These are phyloP conservation scores for Carassius auratus DNA, from an alignment of 2,113 vertebrate species.

Conservation along the genomic window DNA sequence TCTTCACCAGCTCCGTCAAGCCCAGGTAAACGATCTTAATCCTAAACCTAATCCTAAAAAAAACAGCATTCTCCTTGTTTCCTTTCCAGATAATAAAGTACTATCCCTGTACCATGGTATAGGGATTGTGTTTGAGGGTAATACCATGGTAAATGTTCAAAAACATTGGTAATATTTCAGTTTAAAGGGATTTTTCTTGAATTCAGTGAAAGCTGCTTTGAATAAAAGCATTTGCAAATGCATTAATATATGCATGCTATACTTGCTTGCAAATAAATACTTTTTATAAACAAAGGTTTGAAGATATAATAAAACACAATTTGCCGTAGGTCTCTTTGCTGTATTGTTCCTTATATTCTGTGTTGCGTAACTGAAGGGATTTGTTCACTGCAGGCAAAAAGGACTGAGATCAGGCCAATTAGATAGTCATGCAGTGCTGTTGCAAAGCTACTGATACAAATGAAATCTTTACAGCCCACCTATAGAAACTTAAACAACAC, in stretches of 20 bases:
- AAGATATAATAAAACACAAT: background rate
- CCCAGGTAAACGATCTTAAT: slow-evolving; percentile 63
- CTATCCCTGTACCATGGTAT: background rate
- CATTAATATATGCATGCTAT: background rate
- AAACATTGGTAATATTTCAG: background rate
- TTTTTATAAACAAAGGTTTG: background rate
- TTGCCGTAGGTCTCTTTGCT: background rate
- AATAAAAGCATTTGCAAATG: background rate
- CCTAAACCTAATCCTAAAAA: background rate
- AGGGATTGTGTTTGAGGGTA: background rate
- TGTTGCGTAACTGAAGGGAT: background rate
- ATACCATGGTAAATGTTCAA: background rate
- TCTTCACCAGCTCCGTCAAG: slow-evolving; percentile 68
- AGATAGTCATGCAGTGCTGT: background rate
- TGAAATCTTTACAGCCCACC: background rate
- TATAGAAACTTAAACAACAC: background rate
- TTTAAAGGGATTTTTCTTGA: background rate
- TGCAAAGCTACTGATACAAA: background rate
- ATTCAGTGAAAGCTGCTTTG: too few relatives aligned
- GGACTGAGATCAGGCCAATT: background rate
- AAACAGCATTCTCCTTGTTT: background rate
- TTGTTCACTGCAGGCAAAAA: background rate
- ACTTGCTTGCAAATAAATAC: background rate
- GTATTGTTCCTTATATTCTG: background rate
- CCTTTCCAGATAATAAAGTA: background rate